These are phyloP conservation scores for Paracanthobrama guichenoti DNA, from an alignment of 2,113 vertebrate species.

Conservation along the genomic window DNA sequence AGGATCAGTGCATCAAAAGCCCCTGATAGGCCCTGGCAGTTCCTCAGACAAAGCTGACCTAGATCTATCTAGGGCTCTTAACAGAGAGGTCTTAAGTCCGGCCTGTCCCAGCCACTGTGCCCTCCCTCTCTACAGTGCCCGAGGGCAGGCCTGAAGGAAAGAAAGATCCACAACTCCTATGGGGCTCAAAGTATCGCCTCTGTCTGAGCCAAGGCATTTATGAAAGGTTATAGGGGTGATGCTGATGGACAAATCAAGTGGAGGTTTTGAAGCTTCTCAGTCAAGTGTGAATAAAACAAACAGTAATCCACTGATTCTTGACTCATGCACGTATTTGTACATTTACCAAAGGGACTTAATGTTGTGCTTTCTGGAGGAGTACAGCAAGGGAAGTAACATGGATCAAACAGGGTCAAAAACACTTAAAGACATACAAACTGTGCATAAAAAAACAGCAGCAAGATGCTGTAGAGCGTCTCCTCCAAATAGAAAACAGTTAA, in stretches of 20 bases:
- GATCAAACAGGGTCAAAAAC: constrained; percentile 31
- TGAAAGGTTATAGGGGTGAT: constrained; percentile 43
- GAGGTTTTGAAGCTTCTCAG: constrained; percentile 8
- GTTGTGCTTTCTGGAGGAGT: background rate
- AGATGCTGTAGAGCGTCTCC: constrained; percentile 37
- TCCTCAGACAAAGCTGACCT: constrained; percentile 47
- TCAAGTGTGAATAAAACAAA: constrained; percentile 4
- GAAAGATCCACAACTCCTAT: constrained; percentile 57
- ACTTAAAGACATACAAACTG: constrained; percentile 11
- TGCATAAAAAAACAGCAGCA: constrained; percentile 38
- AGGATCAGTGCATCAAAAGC: constrained; percentile 38
- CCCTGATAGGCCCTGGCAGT: constrained; percentile 33
- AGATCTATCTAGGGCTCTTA: constrained; percentile 52
- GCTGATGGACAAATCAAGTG: constrained; percentile 31
- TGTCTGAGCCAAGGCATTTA: constrained; percentile 28
- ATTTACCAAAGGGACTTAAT: constrained; percentile 6
- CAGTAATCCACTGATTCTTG: constrained; percentile 20
- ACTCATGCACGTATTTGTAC: background rate
- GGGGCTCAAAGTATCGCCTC: constrained; percentile 49
- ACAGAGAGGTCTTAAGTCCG: constrained; percentile 41
- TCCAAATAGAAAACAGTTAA: constrained; percentile 46
- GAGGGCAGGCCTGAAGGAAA: constrained; percentile 57
- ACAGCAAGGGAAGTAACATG: background rate
- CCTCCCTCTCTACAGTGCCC: constrained; percentile 47
- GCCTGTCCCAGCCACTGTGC: constrained; percentile 37